Base-by-base conservation (phyloP, 2,888 invertebrate species). In the Craniophora ligustri region DNA sequence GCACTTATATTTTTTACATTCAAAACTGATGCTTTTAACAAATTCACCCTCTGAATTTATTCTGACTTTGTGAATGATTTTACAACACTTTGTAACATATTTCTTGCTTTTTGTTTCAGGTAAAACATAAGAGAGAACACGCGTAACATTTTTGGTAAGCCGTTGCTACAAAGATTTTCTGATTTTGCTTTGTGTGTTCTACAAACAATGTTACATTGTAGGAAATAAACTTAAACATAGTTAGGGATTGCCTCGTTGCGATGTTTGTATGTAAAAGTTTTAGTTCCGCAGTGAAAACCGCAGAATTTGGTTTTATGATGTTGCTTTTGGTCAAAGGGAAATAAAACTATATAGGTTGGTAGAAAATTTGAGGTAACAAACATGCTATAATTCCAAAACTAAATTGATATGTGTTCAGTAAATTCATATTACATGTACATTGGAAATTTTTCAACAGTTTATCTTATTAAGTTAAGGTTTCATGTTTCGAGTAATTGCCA, bases 51-150 rank as follows among this genome's bases (percentile, higher is more conserved):
- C 3, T 8, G 14, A 42, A 35, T 26, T 4, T 4, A 26, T 19
- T 31, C 4, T 26, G n/a, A 5, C 19, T 15, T 61, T 6, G 28
- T 46, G 31, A 19, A 32, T 14, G 13, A 26, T 13, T 44, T 36
- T 16, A 10, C 16, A 26, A 31, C 47, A 48, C 44, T 19, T 54
- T 45, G 11, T 64, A 34, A 50, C 57, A 42, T 50, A 61, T 49
- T 44, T 31, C 18, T 47, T 48, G 32, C 32, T 7, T 34, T 53
- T 31, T 71, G 56, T 71, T 71, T 6, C 71, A 71, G 71, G 71
- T 73, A 63, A 60, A 55, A 30, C 39, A 28, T 30, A 18, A 10
- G 41, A 55, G 4, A 48, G 35, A 45, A 39, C 28, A 39, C 10
- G 15, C 31, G 6, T 39, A 42, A 45, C 26, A 50, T 50, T 47